Base-by-base conservation (phyloP, 2,888 invertebrate genomes). In the Lithophane leautieri region DNA sequence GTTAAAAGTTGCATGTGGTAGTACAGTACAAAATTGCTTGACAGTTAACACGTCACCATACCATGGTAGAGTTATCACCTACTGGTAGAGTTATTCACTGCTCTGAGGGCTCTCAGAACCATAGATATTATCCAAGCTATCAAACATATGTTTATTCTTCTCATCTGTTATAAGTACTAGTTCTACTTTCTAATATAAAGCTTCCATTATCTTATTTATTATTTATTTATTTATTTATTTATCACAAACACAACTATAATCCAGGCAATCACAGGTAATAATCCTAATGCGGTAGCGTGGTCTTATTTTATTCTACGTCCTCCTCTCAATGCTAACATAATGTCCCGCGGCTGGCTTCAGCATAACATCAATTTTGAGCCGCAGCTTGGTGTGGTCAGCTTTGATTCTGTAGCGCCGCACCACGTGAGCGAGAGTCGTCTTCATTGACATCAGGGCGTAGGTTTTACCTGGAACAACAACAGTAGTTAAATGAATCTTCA, bases 361-460 rank as follows among this genome's bases (percentile, higher is more conserved):
- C 90, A 94, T 89, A 2, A 92, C 90, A 47, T 94, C 94, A 0
- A 92, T 3, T 60, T 92, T 94, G 6, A 92, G 79, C 4, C 86
- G 82, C 50, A 94, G 61, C 54, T 92, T 89, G 0, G 88, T 90
- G 76, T 92, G 89, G 70, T 94, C 94, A 0, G 91, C 91, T 0
- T 79, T 85, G 67, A 95, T 84, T 12, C 85, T 88, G 83, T 93
- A 94, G 42, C 88, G 86, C 0, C 94, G 86, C 34, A 94, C 74
- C 2, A 95, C 69, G 73, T 94, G 93, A 0, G 90, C 91, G 0
- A 95, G 79, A 0, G 90, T 92, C 0, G 91, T 93, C 79, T 95
- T 95, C 93, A 95, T 93, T 0, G 94, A 93, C 93, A 93, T 93
- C 50, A 90, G 88, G 0, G 94, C 94, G 82, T 94, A 94, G 0